phyloP scores from a whole-genome alignment of 1,140 invertebrate species.

The Panagrolaimus sp. region DNA sequence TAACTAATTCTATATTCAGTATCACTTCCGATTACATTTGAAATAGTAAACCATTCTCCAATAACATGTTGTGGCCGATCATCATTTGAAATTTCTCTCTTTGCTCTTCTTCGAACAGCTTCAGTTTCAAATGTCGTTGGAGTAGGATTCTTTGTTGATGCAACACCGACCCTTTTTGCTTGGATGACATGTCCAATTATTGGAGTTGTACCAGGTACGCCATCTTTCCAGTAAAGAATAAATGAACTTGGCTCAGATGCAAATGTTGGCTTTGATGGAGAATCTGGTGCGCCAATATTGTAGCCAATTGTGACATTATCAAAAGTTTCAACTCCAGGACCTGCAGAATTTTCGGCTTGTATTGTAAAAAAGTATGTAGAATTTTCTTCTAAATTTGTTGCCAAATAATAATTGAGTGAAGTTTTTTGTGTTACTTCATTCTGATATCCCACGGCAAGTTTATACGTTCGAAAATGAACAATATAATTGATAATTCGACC shows the following conservation, averaged over 20 bases:
- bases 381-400: slow-evolving; percentile 81
- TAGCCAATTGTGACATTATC: slow-evolving; percentile 85
- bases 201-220: slow-evolving; percentile 75
- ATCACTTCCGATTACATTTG: slow-evolving; percentile 30
- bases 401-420: slow-evolving; percentile 68
- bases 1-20: slow-evolving; percentile 46
- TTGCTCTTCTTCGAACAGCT: slow-evolving; percentile 23
- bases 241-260: slow-evolving; percentile 76
- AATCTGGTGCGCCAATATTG: slow-evolving; percentile 70
- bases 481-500: slow-evolving; percentile 83
- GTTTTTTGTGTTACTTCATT: slow-evolving; percentile 92
- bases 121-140: neutral
- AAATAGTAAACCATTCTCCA: slow-evolving; percentile 53
- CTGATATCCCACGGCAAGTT: slow-evolving; percentile 68
- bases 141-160: slow-evolving; percentile 1
- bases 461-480: slow-evolving; percentile 85
- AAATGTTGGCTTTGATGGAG: slow-evolving; percentile 70
- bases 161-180: slow-evolving; percentile 67
- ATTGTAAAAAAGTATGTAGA: slow-evolving; percentile 84
- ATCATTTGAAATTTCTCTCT: slow-evolving; percentile 65
- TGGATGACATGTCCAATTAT: slow-evolving; percentile 89
- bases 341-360: slow-evolving; percentile 72
- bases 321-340: slow-evolving; percentile 61
- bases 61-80: slow-evolving; percentile 43
- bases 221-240: slow-evolving; percentile 75